phyloP scores from a whole-genome alignment of 2,797 vertebrate species.

The Aulostomus chinensis region DNA sequence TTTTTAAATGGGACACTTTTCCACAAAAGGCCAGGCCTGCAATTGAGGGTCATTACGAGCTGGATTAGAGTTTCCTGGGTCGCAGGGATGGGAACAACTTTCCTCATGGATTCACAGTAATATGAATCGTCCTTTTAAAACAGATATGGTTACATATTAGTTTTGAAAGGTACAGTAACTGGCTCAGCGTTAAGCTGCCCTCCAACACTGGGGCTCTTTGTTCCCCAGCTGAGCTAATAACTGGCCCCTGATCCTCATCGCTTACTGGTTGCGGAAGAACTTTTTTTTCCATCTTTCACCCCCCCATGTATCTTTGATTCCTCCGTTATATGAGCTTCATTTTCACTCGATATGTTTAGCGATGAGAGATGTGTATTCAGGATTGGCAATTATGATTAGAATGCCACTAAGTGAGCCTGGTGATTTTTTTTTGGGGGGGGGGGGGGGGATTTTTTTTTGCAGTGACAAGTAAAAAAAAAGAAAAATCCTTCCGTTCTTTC shows the following conservation, averaged over 20 bases:
- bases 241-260: constrained; percentile 84
- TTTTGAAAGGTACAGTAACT: constrained; percentile 97
- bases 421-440: constrained; percentile 61
- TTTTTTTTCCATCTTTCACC: constrained; percentile 1
- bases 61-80: constrained; percentile 94
- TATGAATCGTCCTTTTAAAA: constrained; percentile 99
- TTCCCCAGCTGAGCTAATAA: constrained; percentile 87
- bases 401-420: constrained; percentile 79
- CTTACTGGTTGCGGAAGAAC: constrained; percentile 59
- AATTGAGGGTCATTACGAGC: constrained; percentile 92
- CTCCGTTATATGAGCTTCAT: constrained; percentile 68
- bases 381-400: constrained; percentile 77
- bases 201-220: constrained; percentile 91
- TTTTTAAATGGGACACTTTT: constrained; percentile 91
- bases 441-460: too few species aligned
- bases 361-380: too few species aligned
- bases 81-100: constrained; percentile 92
- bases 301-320: constrained; percentile 64
- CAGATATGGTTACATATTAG: constrained; percentile 99
- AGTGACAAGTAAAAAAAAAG: constrained; percentile 60
- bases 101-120: constrained; percentile 92
- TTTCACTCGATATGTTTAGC: constrained; percentile 66
- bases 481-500: constrained; percentile 28
- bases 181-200: constrained; percentile 83
- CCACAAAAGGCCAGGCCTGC: constrained; percentile 94